Percentiles rank a stretch among this genome's conserved stretches.
These are phyloP conservation scores for Cyrtonyx montezumae DNA, from an alignment of 2,113 vertebrate genomes.

Conservation along the genomic window DNA sequence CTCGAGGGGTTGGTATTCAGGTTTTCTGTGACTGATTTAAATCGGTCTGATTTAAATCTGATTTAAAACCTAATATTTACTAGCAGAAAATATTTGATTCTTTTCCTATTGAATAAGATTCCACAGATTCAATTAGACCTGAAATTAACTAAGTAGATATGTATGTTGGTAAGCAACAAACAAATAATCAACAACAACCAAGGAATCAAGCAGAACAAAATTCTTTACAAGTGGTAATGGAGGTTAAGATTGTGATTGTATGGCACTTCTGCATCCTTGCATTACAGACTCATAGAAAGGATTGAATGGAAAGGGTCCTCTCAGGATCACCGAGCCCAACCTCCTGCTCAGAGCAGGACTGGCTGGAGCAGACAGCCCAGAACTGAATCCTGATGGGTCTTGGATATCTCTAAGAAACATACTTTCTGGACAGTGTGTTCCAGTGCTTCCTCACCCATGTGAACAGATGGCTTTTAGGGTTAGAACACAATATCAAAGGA, in stretches of 20 bases:
- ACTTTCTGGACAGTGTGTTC: neutral
- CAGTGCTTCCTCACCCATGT: neutral
- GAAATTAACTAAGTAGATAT: neutral
- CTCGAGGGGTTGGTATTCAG: neutral
- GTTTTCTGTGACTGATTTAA: neutral
- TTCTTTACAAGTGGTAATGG: neutral
- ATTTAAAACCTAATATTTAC: neutral
- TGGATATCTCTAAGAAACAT: neutral
- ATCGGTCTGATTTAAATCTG: neutral
- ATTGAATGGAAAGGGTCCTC: neutral
- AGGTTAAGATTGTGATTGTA: neutral
- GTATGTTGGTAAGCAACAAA: neutral
- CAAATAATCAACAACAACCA: accelerated
- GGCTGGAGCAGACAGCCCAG: neutral
- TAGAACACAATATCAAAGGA: neutral
- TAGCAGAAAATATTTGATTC: neutral
- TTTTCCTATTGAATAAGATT: neutral
- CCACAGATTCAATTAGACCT: neutral
- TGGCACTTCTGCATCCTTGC: neutral
- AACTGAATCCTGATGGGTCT: neutral
- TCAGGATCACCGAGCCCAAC: neutral
- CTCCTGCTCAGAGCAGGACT: neutral
- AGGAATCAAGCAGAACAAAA: neutral
- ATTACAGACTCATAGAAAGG: neutral
- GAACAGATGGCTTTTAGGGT: neutral